Evolutionary conservation across 2,888 invertebrate species (phyloP), one percentile per base, ranked within the genome.

Genomic region (Drosophila emarginata): DNA sequence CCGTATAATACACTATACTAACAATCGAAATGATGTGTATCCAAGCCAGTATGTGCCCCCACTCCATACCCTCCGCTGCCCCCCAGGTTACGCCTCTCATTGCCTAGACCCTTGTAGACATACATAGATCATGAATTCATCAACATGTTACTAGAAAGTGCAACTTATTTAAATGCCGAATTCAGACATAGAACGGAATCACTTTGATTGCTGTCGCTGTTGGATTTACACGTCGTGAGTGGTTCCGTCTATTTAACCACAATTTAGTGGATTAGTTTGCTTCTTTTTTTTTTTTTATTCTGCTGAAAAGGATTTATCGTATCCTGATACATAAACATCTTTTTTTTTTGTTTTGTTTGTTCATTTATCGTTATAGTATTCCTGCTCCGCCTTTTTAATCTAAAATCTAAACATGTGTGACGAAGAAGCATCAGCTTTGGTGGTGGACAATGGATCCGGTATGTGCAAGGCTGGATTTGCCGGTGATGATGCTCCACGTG

Each of bases 381-480:
- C 72, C 60, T 68, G 74, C 68, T 69, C 59, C 67, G 66, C 67
- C 45, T 45, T 45, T 45, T 45, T 36, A 51, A 73, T 52, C 61
- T 67, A 66, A 67, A 64, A 66, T 15, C 66, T 53, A 52, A 72
- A 70, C 18, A 96, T 96, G 96, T 96, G 96, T 94, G 96, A 96
- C 95, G 96, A 96, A 93, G 97, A 97, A 95, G 96, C 97, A 93
- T 96, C 96, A 92, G 97, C 97, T 92, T 94, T 97, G 93, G 97
- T 97, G 91, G 96, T 96, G 91, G 98, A 98, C 95, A 98, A 98
- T 95, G 98, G 98, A 85, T 98, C 98, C 94, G 98, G 97, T 91
- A 97, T 98, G 97, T 97, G 97, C 95, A 98, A 98, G 93, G 98
- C 98, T 93, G 98, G 98, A 85, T 98, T 98, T 93, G 98, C 98